Evolutionary conservation across 2,113 vertebrate genomes (phyloP).

Genomic region (Salvelinus fontinalis): DNA sequence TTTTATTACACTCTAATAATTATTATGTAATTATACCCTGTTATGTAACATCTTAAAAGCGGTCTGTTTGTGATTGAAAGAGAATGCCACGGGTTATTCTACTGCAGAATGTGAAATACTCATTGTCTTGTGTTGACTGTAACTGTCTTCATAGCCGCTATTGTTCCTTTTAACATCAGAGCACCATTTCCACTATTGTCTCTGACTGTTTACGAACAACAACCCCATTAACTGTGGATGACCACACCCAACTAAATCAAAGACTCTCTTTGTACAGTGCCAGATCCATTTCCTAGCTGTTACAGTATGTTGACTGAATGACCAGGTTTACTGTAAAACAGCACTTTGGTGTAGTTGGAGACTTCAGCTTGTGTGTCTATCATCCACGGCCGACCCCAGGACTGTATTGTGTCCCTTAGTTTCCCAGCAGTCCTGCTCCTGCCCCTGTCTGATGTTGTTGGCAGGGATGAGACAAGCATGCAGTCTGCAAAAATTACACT

Average conservation of each 20-base stretch:
- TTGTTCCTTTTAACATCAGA: constrained; percentile 9
- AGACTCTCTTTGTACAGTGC: not conserved
- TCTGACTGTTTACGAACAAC: not conserved
- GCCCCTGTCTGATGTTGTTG: constrained; percentile 16
- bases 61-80: not conserved
- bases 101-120: not conserved
- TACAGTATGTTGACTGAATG: constrained; percentile 2
- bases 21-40: not conserved
- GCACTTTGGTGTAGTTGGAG: too few relatives aligned
- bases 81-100: not conserved
- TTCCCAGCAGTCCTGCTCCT: constrained; percentile 6
- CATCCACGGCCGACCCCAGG: not conserved
- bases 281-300: not conserved
- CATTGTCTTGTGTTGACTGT: not conserved
- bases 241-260: not conserved
- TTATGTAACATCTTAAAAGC: not conserved
- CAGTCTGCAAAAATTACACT: not conserved
- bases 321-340: not conserved
- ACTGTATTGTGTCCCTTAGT: not conserved
- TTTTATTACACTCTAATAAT: not conserved
- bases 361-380: not conserved
- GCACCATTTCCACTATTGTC: not conserved
- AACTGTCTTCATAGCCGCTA: not conserved
- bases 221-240: not conserved
- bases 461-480: not conserved